Evolutionary conservation across 2,888 invertebrate species (phyloP).

Genomic region (Tetrapedia diversipes): DNA sequence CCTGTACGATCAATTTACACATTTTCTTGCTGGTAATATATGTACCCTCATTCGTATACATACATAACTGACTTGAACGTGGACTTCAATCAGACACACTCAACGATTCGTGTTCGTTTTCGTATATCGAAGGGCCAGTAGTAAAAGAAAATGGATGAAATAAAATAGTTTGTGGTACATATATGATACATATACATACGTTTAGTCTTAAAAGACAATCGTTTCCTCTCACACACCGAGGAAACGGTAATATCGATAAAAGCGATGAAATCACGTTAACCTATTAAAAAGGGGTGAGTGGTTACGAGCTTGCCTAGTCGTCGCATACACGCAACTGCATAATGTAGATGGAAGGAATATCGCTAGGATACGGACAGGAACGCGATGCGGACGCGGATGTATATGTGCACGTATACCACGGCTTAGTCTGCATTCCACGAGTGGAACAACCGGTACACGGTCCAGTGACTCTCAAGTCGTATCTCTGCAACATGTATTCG

Average conservation of each 20-base stretch:
- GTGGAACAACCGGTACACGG: constrained; percentile 83
- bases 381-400: constrained; percentile 16
- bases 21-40: not conserved
- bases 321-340: not conserved
- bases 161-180: too few relatives aligned
- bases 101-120: too few relatives aligned
- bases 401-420: constrained; percentile 70
- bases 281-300: not conserved
- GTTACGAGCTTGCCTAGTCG: not conserved
- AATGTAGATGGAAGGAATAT: constrained; percentile 34
- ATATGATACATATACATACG: too few relatives aligned
- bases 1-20: not conserved
- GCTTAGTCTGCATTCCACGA: constrained; percentile 82
- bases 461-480: constrained; percentile 79
- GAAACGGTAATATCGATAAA: constrained; percentile 33
- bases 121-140: too few relatives aligned
- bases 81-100: too few relatives aligned
- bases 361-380: constrained; percentile 24
- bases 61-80: not conserved
- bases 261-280: constrained; percentile 10
- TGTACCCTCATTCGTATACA: not conserved
- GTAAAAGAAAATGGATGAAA: too few relatives aligned
- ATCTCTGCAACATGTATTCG: constrained; percentile 15
- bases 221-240: too few relatives aligned
- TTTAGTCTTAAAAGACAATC: too few relatives aligned